Evolutionary conservation across 2,113 vertebrate genomes (phyloP).

Genomic region (Mionectes macconnelli): DNA sequence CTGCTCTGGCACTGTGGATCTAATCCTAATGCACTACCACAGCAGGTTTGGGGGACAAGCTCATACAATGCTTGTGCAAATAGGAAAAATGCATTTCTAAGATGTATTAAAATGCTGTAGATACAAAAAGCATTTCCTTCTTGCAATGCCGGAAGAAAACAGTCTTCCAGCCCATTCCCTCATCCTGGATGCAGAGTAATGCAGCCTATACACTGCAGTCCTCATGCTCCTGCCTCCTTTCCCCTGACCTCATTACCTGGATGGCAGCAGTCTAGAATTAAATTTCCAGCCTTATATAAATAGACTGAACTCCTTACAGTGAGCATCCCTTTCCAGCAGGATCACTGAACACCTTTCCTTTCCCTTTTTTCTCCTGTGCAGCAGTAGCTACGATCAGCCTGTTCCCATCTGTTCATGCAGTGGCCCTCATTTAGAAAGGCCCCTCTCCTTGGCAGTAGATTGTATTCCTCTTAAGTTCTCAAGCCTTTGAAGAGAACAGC

Average conservation of each 20-base stretch:
- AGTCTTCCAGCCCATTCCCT: background rate
- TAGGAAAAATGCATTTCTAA: background rate
- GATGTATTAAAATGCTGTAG: background rate
- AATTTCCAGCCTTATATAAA: background rate
- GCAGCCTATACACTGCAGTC: background rate
- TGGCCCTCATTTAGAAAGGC: background rate
- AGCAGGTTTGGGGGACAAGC: background rate
- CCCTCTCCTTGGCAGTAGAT: background rate
- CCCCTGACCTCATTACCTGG: background rate
- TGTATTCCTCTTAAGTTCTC: background rate
- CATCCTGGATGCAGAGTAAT: background rate
- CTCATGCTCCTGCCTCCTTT: background rate
- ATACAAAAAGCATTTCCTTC: background rate
- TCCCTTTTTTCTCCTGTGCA: background rate
- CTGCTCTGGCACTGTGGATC: background rate
- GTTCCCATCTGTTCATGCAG: background rate
- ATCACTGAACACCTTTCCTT: background rate
- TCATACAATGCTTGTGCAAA: background rate
- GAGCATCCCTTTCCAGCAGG: background rate
- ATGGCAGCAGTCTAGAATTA: conserved; percentile 12
- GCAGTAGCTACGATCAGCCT: background rate
- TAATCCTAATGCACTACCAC: background rate
- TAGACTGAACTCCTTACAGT: background rate
- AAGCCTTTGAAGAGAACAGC: background rate
- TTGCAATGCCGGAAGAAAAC: background rate